Evolutionary conservation across 2,797 vertebrate genomes (phyloP).

Genomic region (Sebastolobus altivelis): DNA sequence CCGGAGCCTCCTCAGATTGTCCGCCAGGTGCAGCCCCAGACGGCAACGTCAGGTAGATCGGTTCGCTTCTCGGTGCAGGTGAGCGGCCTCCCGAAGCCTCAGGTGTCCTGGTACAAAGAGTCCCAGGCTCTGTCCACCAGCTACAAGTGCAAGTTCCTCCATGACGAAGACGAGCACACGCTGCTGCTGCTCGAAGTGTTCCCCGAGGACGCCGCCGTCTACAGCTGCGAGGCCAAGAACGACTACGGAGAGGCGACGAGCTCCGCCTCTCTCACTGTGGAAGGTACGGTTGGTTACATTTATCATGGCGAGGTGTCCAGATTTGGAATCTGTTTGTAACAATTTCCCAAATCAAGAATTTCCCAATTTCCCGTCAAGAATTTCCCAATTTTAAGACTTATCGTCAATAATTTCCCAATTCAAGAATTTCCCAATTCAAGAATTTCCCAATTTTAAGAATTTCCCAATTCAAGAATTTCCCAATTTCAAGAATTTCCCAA

Average conservation of each 20-base stretch:
- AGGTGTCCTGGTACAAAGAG: slow-evolving; percentile 95
- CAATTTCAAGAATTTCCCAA: too few species aligned
- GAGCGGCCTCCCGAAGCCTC: slow-evolving; percentile 91
- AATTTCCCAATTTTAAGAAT: too few species aligned
- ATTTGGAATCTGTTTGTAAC: background rate
- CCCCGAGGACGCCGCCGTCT: slow-evolving; percentile 92
- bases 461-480: too few species aligned
- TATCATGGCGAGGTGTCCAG: rapidly evolving
- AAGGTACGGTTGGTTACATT: slow-evolving; percentile 84
- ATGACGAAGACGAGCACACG: slow-evolving; percentile 91
- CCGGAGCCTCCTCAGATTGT: slow-evolving; percentile 92
- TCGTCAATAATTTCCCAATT: too few species aligned
- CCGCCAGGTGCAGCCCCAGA: slow-evolving; percentile 88
- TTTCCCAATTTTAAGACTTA: too few species aligned
- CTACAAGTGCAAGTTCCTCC: slow-evolving; percentile 95
- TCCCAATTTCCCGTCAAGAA: too few species aligned
- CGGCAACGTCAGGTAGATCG: slow-evolving; percentile 90
- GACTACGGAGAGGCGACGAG: slow-evolving; percentile 91
- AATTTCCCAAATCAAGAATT: too few species aligned
- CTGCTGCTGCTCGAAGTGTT: slow-evolving; percentile 94
- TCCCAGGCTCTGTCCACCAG: slow-evolving; percentile 91
- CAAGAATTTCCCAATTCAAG: too few species aligned
- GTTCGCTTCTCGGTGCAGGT: slow-evolving; percentile 92
- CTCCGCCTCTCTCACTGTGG: slow-evolving; percentile 92
- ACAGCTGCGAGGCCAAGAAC: slow-evolving; percentile 94